These are phyloP conservation scores for human DNA, from an alignment of 2,113 vertebrate species.

Conservation along the genomic window GRCh38 chr20:9129501-9130000, in stretches of 20 bases:
- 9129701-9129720: background rate
- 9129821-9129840: conserved; percentile 15
- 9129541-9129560: background rate
- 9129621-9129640: background rate
- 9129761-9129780: background rate
- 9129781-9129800: background rate
- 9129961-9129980: conserved; percentile 50
- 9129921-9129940: conserved; percentile 31
- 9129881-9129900: background rate
- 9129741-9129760: background rate
- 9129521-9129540: background rate
- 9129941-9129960: background rate
- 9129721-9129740: background rate
- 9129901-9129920: background rate
- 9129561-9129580: background rate
- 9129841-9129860: conserved; percentile 26
- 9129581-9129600: background rate
- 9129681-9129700: background rate
- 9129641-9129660: background rate
- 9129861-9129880: background rate
- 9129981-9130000: conserved; percentile 52
- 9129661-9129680: background rate
- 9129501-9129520: background rate
- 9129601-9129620: background rate
- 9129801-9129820: background rate